These are phyloP conservation scores for Drosophila littoralis DNA, from an alignment of 1,140 invertebrate genomes.

Conservation along the genomic window DNA sequence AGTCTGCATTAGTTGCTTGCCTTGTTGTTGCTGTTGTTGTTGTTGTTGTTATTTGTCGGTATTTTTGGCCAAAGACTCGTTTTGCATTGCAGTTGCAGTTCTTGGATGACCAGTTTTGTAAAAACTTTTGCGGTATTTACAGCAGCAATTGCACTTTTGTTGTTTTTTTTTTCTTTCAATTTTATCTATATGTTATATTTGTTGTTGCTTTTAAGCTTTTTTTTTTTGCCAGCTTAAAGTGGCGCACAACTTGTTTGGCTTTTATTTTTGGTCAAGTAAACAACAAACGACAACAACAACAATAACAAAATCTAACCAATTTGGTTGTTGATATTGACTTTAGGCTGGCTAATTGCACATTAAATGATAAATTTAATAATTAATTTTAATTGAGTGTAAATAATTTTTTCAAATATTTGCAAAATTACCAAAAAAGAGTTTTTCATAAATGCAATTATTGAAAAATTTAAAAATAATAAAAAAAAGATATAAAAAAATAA, in stretches of 20 bases:
- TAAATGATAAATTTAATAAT: constrained; percentile 47
- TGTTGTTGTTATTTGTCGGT: constrained; percentile 22
- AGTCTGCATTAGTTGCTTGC: constrained; percentile 60
- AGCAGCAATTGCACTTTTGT: constrained; percentile 18
- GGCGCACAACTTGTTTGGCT: constrained; percentile 53
- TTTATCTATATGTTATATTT: constrained; percentile 35
- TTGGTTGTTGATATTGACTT: constrained; percentile 79
- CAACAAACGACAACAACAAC: constrained; percentile 28
- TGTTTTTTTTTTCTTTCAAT: constrained; percentile 24
- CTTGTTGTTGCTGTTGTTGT: constrained; percentile 48
- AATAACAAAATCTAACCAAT: constrained; percentile 49
- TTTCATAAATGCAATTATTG: not conserved
- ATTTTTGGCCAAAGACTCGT: constrained; percentile 70
- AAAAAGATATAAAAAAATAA: not conserved
- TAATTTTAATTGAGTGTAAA: constrained; percentile 40
- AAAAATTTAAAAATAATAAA: not conserved
- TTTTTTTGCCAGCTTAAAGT: constrained; percentile 35
- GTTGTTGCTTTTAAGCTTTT: constrained; percentile 30
- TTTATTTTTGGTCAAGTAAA: constrained; percentile 53
- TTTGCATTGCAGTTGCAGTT: constrained; percentile 64
- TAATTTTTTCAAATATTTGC: not conserved
- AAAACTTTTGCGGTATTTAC: constrained; percentile 58
- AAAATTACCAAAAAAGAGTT: not conserved
- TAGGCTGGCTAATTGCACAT: constrained; percentile 66
- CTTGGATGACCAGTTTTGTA: constrained; percentile 77